These are phyloP conservation scores for Boulengeromyrus knoepffleri DNA, from an alignment of 2,113 vertebrate genomes.

Conservation along the genomic window DNA sequence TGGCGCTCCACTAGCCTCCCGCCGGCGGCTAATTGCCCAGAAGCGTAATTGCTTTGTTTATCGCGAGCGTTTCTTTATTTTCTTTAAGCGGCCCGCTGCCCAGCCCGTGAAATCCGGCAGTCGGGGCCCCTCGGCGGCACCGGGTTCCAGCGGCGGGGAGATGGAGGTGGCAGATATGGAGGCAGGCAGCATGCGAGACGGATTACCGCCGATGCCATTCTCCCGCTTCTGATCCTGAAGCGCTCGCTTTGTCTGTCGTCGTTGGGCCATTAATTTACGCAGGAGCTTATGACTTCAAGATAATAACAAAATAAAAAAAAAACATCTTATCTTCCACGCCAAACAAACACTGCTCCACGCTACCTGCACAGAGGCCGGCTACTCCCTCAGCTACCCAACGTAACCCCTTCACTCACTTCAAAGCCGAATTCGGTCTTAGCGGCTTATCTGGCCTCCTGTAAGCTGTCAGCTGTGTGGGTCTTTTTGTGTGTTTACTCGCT, in stretches of 20 bases:
- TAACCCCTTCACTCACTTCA: constrained; percentile 31
- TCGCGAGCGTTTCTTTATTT: not conserved
- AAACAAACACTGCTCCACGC: constrained; percentile 20
- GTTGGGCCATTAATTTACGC: constrained; percentile 13
- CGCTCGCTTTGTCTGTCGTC: not conserved
- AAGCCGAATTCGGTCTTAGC: constrained; percentile 12
- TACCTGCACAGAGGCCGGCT: constrained; percentile 5
- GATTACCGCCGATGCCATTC: not conserved
- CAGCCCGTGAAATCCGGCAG: not conserved
- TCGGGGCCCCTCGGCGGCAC: not conserved
- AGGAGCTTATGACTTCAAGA: constrained; percentile 13
- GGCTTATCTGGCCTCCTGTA: constrained; percentile 19
- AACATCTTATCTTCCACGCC: not conserved
- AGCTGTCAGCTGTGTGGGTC: constrained; percentile 17
- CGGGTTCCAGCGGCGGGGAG: not conserved
- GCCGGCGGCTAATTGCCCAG: constrained; percentile 13
- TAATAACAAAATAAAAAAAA: constrained; percentile 5
- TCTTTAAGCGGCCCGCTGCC: not conserved
- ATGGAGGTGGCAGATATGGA: not conserved
- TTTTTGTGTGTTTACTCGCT: not conserved
- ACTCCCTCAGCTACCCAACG: constrained; percentile 13
- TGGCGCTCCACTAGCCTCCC: not conserved
- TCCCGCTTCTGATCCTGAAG: not conserved
- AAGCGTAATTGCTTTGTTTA: constrained; percentile 18
- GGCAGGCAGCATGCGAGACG: not conserved